A percentile compares a stretch with the other conserved stretches of the same genome.
phyloP scores from a whole-genome alignment of 1,140 invertebrate genomes.

The Spodoptera frugiperda region DNA sequence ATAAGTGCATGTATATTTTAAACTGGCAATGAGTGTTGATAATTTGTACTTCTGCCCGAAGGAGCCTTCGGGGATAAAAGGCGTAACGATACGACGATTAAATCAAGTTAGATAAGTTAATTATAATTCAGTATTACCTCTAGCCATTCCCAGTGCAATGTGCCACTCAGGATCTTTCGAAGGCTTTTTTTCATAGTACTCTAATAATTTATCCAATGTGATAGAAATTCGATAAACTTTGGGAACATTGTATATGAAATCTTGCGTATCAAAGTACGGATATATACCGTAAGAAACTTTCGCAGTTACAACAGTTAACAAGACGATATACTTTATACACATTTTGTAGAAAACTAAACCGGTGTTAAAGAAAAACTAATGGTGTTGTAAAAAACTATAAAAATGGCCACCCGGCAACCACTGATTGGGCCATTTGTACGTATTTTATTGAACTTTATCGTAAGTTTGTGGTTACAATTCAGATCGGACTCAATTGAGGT shows the following conservation, averaged over 20 bases:
- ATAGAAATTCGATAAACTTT: conserved; percentile 81
- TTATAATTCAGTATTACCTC: conserved; percentile 61
- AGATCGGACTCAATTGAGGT: conserved; percentile 17
- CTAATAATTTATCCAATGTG: conserved; percentile 75
- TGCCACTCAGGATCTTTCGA: conserved; percentile 82
- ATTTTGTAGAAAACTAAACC: conserved; percentile 69
- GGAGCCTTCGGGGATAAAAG: no score
- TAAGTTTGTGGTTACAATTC: conserved; percentile 32
- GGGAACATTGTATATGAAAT: conserved; percentile 81
- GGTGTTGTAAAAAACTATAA: conserved; percentile 52
- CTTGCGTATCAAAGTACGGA: conserved; percentile 81
- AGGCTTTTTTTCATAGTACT: conserved; percentile 79
- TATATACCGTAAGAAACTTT: conserved; percentile 63
- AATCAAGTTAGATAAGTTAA: neutral
- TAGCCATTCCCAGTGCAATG: conserved; percentile 74
- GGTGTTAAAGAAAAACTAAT: conserved; percentile 49
- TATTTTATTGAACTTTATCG: conserved; percentile 39
- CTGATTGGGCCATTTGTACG: conserved; percentile 67
- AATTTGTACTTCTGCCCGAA: no score
- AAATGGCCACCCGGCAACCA: conserved; percentile 59
- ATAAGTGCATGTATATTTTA: no score
- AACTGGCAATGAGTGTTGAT: no score
- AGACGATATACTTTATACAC: conserved; percentile 63
- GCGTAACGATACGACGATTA: no score
- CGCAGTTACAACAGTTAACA: conserved; percentile 53